Evolutionary conservation across 2,888 invertebrate species (phyloP), one percentile per base, ranked within the genome.

Genomic region (Leptinotarsa rubiginosa): DNA sequence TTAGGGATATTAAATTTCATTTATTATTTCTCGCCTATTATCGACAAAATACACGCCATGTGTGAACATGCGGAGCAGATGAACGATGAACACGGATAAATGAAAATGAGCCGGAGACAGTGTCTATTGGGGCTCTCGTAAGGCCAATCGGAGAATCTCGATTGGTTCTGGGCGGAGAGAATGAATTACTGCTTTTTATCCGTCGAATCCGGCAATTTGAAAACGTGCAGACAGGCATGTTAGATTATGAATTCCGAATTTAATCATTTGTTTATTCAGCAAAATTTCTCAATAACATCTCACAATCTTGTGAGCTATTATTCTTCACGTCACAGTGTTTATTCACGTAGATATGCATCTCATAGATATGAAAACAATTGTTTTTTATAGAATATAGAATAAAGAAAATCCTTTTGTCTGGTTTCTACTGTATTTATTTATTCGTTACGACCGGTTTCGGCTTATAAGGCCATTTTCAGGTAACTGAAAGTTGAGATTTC

Each of bases 101-200:
- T 56, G 16, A 56, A 74, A 47, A 64, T 66, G 64, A 22, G 20
- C 41, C n/a, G 47, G 49, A 47, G 65, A 18, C 47, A 16, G 72
- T 49, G 62, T 49, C 62, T 70, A 75, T 75, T 75, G 75, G 73
- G 73, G 71, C 73, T 22, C n/a, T 20, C 56, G 59, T 25, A 59
- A 47, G 31, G 65, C 73, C 76, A 73, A 75, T 72, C 18, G 69
- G 20, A 59, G 41, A 47, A 22, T 25, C 56, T 68, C 56, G 31
- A 69, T 72, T 49, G 16, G 75, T 68, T 68, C 65, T 47, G 75
- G 70, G 69, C 69, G 75, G 69, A 69, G 72, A 41, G 56, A 20
- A 41, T 41, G 69, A 64, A 65, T 54, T 49, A 52, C 54, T 18
- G 69, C 50, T 68, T 69, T 41, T 41, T 22, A 47, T 41, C 73